Evolutionary conservation across 2,797 vertebrate genomes (phyloP).

Genomic region (Adelosebastes latens): DNA sequence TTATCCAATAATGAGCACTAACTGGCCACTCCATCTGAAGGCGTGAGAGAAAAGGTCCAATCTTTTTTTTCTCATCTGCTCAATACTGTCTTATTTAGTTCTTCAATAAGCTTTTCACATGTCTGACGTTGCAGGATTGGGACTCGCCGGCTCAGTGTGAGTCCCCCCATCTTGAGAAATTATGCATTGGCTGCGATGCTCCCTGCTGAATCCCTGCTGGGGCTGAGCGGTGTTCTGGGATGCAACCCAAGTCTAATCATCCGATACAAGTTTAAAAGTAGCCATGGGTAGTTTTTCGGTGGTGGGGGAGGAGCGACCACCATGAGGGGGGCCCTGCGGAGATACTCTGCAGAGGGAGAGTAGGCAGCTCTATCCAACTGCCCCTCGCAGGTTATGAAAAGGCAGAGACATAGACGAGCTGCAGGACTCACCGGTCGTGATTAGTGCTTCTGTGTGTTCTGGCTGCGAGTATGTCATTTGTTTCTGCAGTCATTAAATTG

Average conservation of each 20-base stretch:
- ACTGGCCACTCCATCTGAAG: constrained; percentile 30
- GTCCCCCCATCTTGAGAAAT: constrained; percentile 78
- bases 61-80: constrained; percentile 31
- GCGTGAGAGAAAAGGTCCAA: constrained; percentile 31
- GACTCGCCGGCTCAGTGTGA: constrained; percentile 75
- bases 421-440: constrained; percentile 51
- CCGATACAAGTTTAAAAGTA: constrained; percentile 78
- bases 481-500: constrained; percentile 49
- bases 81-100: constrained; percentile 61
- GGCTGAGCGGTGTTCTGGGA: constrained; percentile 74
- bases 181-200: constrained; percentile 76
- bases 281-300: constrained; percentile 68
- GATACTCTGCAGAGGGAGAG: constrained; percentile 54
- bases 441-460: constrained; percentile 45
- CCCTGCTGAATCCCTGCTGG: constrained; percentile 78
- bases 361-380: constrained; percentile 40
- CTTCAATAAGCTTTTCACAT: constrained; percentile 66
- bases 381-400: constrained; percentile 68
- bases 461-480: constrained; percentile 28
- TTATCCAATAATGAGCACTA: constrained; percentile 51
- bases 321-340: constrained; percentile 51
- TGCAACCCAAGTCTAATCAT: constrained; percentile 80
- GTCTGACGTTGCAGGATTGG: constrained; percentile 65
- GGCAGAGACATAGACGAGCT: constrained; percentile 56
- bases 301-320: constrained; percentile 43